Evolutionary conservation across 1,140 invertebrate species (phyloP), one percentile per base, ranked within the genome.

Genomic region (Camponotus floridanus): DNA sequence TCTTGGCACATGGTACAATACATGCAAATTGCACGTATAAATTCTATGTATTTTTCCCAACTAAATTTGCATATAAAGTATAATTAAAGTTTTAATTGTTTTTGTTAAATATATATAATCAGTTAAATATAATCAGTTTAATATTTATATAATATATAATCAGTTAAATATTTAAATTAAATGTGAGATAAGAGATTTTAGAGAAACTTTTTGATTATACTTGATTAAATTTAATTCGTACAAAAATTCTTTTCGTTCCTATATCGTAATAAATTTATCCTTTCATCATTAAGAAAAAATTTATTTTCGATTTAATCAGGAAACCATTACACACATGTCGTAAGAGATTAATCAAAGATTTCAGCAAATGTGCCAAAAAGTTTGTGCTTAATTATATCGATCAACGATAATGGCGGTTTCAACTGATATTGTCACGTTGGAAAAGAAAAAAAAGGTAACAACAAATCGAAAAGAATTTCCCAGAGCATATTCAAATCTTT

Each of bases 291-390:
- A n/a, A 67, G 0, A 6, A 39, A 55, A 2, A 31, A 26, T 11
- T 15, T n/a, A 65, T 36, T 48, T 67, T 2, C 6, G 8, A 68
- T 45, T n/a, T 51, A 55, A 36, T 33, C 31, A 18, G 3, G 48
- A 73, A 45, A 26, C 9, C 0, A 39, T 6, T 21, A 33, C 39
- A 51, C 1, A 13, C 39, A 11, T 57, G n/a, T 48, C 18, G 13
- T 45, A 36, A 83, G 67, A 57, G 26, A 36, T 73, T 62, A 83
- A 73, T 36, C 26, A 15, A 42, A 33, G 55, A 33, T 83, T 73
- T 83, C 68, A 73, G 68, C 79, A 83, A 83, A 83, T 83, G 79
- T 83, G 79, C 79, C 79, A 83, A 83, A 85, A 78, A 65, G 81
- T 65, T 78, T 85, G 73, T 73, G 73, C 70, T 85, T 83, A 83